Conservation (phyloP, 2,888 invertebrate genomes). For the Helobdella robusta region DNA sequence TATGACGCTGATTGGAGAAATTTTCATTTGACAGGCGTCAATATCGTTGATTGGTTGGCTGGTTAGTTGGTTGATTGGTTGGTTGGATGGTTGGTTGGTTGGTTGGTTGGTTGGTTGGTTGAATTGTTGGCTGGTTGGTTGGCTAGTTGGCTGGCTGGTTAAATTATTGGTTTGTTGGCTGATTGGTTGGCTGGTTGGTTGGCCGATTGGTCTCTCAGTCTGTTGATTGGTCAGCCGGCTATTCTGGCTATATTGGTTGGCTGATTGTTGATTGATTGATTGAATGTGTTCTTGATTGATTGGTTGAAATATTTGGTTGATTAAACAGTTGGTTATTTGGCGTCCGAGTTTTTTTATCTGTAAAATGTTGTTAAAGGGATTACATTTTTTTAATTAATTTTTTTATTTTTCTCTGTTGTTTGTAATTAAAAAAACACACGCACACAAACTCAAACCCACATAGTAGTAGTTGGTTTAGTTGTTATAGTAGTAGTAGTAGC, state of each 20-base stretch:
- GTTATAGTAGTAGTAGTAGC: no score
- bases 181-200: not conserved
- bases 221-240: not conserved
- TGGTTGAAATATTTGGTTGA: not conserved
- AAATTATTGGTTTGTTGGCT: not conserved
- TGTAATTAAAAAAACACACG: no score
- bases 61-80: not conserved
- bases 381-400: not conserved
- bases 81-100: not conserved
- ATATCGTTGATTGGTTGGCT: not conserved
- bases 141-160: not conserved
- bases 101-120: not conserved
- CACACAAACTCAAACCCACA: no score
- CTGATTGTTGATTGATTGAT: not conserved
- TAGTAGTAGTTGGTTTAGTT: no score
- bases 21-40: not conserved
- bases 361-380: not conserved
- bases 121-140: not conserved
- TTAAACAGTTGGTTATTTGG: not conserved
- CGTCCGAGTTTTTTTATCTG: not conserved
- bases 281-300: constrained; percentile 4
- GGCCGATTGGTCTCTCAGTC: not conserved
- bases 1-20: no score
- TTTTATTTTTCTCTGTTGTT: no score
- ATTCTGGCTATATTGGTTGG: not conserved